Conservation (phyloP, 2,888 invertebrate genomes). For the Melieria picta region DNA sequence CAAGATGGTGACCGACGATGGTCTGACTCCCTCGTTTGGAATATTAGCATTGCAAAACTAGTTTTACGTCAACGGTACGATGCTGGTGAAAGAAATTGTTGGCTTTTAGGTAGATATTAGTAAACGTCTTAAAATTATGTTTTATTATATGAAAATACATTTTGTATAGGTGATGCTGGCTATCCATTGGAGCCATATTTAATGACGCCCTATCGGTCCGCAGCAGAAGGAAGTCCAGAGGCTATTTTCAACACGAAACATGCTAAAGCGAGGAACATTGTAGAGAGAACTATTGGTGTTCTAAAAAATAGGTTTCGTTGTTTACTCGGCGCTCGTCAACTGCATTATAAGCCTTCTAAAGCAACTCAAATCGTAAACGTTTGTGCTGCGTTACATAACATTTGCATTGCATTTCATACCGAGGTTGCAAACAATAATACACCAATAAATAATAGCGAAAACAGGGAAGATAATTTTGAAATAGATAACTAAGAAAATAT, state of each 20-base stretch:
- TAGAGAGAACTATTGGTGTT: constrained; percentile 2
- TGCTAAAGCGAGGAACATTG: background rate
- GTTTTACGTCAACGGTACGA: no score
- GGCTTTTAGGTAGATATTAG: no score
- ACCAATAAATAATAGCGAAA: constrained; percentile 5
- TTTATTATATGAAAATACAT: background rate
- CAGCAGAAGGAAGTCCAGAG: background rate
- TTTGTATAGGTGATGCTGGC: background rate
- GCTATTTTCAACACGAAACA: background rate
- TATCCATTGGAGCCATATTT: background rate
- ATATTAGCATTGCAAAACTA: no score
- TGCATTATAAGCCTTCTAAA: background rate
- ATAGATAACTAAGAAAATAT: background rate
- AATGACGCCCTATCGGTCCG: background rate
- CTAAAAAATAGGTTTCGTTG: constrained; percentile 4
- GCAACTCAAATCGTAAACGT: background rate
- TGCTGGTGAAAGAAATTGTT: no score
- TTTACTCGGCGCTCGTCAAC: constrained; percentile 1
- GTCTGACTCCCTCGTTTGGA: no score
- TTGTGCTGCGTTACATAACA: background rate
- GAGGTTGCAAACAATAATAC: background rate
- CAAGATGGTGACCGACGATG: no score
- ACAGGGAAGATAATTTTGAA: constrained; percentile 9
- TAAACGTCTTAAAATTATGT: no score
- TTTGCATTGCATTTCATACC: background rate